Evolutionary conservation across 2,888 invertebrate genomes (phyloP), one percentile per base, ranked within the genome.

Genomic region (Dynastes tityus): DNA sequence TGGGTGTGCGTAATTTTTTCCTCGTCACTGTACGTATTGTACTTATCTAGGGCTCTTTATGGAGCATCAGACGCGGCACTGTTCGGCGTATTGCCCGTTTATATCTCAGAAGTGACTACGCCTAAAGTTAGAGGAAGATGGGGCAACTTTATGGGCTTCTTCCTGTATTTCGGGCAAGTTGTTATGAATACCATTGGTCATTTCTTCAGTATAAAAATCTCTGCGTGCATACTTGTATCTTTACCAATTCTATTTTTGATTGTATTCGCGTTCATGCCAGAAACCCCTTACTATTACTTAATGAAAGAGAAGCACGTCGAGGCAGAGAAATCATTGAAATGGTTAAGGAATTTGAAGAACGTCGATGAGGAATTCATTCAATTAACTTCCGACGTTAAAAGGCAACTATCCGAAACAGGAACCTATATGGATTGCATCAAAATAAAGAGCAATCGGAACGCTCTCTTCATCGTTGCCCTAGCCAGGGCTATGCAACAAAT

Each of bases 211-310:
- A 79, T 83, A 4, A 68, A 77, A 29, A 64, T 63, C 1, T 71
- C 81, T 2, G 82, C 83, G 16, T 70, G 77, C 51, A 77, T 82
- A 9, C 80, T 76, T 11, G 67, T 78, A 2, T 32, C 71, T 1
- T 1, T 81, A 3, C 76, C 80, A 1, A 65, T 83, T 58, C 37
- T 82, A 16, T 83, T 81, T 75, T 55, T 80, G 2, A 53, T 70
- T 8, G 58, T 76, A 40, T 81, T 83, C 51, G 11, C 65, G 6
- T 91, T 91, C 85, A 89, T 94, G 85, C 94, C 94, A n/a, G 94
- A 94, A 89, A 83, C 85, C 3, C 87, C 87, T 0, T 87, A 86
- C 76, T 86, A 82, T 67, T 83, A 82, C 29, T 77, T 86, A 3
- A 85, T 84, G 82, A 84, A 85, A 78, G 83, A 82, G 0, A 82